These are phyloP conservation scores for Regulus satrapa DNA, from an alignment of 2,113 vertebrate species.

Conservation along the genomic window DNA sequence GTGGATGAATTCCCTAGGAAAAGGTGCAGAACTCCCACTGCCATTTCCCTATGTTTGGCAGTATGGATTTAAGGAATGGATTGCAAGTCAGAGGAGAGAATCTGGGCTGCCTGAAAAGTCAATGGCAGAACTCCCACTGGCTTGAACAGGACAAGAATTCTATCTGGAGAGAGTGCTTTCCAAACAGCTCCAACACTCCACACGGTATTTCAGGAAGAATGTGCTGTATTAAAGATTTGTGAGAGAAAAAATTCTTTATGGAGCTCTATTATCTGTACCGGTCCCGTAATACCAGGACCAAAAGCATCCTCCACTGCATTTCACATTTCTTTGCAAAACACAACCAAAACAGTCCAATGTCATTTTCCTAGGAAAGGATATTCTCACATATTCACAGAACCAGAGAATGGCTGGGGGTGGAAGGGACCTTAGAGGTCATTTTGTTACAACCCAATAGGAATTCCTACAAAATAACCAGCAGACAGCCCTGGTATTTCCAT, in stretches of 20 bases:
- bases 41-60: background rate
- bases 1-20: background rate
- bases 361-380: background rate
- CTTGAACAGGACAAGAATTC: background rate
- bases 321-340: background rate
- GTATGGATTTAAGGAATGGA: background rate
- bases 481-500: background rate
- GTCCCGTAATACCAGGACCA: background rate
- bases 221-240: background rate
- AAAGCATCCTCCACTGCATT: background rate
- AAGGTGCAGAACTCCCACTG: background rate
- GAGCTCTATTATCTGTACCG: background rate
- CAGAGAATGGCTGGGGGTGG: background rate
- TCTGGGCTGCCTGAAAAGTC: background rate
- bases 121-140: background rate
- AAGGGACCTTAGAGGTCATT: background rate
- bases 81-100: background rate
- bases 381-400: background rate
- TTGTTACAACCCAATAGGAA: background rate
- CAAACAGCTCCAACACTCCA: background rate
- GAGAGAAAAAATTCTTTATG: background rate
- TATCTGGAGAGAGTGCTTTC: background rate
- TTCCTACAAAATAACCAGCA: background rate
- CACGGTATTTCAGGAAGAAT: background rate
- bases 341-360: background rate